Evolutionary conservation across 2,888 invertebrate species (phyloP), one percentile per base, ranked within the genome.

Genomic region (Tanytarsus gracilentus): DNA sequence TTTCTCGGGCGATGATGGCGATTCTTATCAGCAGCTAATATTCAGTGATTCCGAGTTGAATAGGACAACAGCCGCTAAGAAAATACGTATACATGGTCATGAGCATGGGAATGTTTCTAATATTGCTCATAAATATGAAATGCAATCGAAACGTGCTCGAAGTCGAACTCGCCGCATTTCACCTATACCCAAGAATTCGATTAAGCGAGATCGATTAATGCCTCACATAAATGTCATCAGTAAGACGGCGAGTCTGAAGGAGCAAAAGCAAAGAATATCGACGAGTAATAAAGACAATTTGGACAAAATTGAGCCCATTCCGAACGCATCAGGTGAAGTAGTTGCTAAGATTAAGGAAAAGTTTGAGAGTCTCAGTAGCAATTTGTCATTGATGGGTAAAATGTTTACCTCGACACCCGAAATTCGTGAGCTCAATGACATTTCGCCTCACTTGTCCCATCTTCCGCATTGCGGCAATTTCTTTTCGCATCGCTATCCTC

Each of bases 171-270:
- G 76, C 16, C 75, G 76, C 1, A 73, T 76, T n/a, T 81, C 85
- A 1, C 86, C 87, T 0, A 82, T 86, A 53, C 81, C 81, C 7
- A 76, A 79, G 36, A 74, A 79, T 30, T 81, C 83, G 1, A 73
- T 86, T 29, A 77, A 81, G 30, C 76, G 80, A 0, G 82, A 88
- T 68, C 79, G 88, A 11, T 83, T 83, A 64, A 90, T 91, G 89
- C 90, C 91, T 0, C 89, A 87, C 67, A 90, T 91, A 65, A 89
- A 91, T 67, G 83, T 91, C n/a, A 92, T 91, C 66, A 90, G 90
- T 66, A 90, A 91, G 74, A 80, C 88, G 61, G 90, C 89, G 0
- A 78, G 82, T 1, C 72, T 87, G 29, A 74, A 79, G 61, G 50
- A 60, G 26, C 44, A 23, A n/a, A 36, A 23, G 4, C 60, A 60